Conservation (phyloP, 1,140 invertebrate genomes). For the Tetraneura akinire region DNA sequence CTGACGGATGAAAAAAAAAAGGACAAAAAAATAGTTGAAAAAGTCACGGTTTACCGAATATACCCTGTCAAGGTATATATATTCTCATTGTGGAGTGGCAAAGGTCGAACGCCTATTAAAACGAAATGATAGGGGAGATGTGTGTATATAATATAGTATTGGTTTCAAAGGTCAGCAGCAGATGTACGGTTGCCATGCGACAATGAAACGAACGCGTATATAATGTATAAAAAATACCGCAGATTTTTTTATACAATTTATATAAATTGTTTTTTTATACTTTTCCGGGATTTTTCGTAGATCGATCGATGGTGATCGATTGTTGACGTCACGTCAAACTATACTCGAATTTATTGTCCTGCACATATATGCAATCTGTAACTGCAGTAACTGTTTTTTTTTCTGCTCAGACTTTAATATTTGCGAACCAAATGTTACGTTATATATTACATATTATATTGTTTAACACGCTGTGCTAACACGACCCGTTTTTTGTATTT, state of each 20-base stretch:
- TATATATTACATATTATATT: background rate
- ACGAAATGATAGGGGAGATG: conserved; percentile 40
- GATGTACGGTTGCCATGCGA: conserved; percentile 11
- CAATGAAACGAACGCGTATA: too few species aligned
- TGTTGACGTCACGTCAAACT: conserved; percentile 9
- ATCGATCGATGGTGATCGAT: conserved; percentile 46
- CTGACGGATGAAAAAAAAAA: conserved; percentile 24
- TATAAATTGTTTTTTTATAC: background rate
- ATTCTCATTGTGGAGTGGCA: conserved; percentile 39
- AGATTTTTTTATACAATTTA: background rate
- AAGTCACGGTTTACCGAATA: conserved; percentile 50
- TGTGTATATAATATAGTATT: conserved; percentile 19
- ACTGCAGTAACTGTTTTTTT: background rate
- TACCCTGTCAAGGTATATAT: conserved; percentile 50
- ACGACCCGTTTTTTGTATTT: too few species aligned
- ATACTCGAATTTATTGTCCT: too few species aligned
- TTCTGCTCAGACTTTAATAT: background rate
- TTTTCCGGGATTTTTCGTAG: conserved; percentile 5
- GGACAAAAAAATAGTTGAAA: too few species aligned
- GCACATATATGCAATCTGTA: background rate
- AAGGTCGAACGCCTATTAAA: conserved; percentile 50
- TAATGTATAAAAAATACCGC: conserved; percentile 6
- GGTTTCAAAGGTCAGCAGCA: conserved; percentile 48
- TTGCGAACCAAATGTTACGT: background rate
- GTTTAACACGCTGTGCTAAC: too few species aligned